Evolutionary conservation across 2,113 vertebrate species (phyloP), one percentile per base, ranked within the genome.

Genomic region (Dicentrarchus labrax): DNA sequence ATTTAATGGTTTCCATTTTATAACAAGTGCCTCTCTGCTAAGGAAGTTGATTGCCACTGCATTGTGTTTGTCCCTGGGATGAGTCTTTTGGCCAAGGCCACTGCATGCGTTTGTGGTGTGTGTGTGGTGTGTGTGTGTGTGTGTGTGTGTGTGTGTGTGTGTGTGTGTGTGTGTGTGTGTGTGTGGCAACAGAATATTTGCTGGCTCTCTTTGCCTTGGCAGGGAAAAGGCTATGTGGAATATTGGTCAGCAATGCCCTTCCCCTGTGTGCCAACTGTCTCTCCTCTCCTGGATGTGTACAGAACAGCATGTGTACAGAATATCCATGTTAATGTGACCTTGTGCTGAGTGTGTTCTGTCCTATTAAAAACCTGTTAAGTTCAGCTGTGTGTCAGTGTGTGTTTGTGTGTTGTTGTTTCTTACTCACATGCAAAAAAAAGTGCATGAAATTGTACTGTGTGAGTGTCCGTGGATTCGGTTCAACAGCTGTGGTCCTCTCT

Each of bases 191-290:
- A 85, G 68, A 80, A 78, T 86, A 82, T 93, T 90, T 90, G 79
- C 78, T 84, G 76, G 48, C 62, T 74, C 57, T 70, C 69, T 82
- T 89, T 87, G 75, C 47, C 67, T 90, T 93, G 91, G 90, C 90
- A 76, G 80, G 38, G 67, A 75, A 79, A 82, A 75, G 60, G 30
- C 72, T 62, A 72, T 22, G 53, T 78, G 78, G 60, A 70, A 76
- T 76, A 83, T 73, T 80, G 77, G 82, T 88, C 74, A 83, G 90
- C 85, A 61, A 39, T 90, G 77, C 70, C 85, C 80, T 91, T 85
- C 81, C 53, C 39, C 22, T 73, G 17, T 88, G 79, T 88, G 80
- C 86, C 89, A 90, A 84, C 62, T 78, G 66, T 83, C 69, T 83
- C 78, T 86, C 72, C 68, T 84, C 64, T 57, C 15, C 76, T 39